A percentile compares a stretch with the other conserved stretches of the same genome.
Evolutionary conservation across 2,113 vertebrate species (phyloP).

Genomic region (Ceyx cyanopectus): DNA sequence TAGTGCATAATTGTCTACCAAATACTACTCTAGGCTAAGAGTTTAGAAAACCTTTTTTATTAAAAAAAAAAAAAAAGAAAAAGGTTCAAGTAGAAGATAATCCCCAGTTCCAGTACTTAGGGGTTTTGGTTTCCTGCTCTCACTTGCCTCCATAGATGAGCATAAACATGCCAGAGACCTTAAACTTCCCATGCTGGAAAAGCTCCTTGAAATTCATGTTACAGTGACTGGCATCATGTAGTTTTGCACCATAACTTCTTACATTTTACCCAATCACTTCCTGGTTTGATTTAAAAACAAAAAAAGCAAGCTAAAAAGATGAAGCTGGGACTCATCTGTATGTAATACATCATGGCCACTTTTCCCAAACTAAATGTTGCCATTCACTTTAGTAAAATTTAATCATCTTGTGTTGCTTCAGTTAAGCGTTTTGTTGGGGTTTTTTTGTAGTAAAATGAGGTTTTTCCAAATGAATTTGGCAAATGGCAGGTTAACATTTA

Average conservation of each 20-base stretch:
- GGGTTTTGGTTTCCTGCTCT: neutral
- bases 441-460: neutral
- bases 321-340: neutral
- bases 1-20: neutral
- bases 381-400: neutral
- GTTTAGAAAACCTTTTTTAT: neutral
- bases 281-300: neutral
- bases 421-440: neutral
- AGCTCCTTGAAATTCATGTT: neutral
- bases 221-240: neutral
- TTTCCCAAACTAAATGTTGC: neutral
- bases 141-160: no score
- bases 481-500: neutral
- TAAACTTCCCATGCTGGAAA: neutral
- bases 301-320: neutral
- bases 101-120: neutral
- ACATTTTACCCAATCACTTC: neutral
- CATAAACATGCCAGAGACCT: neutral
- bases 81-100: neutral
- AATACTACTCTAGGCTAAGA: neutral
- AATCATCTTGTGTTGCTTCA: neutral
- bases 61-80: neutral
- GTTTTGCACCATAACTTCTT: neutral
- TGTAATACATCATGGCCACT: neutral
- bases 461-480: neutral